These are phyloP conservation scores for Botia kubotai DNA, from an alignment of 2,797 vertebrate species.

Conservation along the genomic window DNA sequence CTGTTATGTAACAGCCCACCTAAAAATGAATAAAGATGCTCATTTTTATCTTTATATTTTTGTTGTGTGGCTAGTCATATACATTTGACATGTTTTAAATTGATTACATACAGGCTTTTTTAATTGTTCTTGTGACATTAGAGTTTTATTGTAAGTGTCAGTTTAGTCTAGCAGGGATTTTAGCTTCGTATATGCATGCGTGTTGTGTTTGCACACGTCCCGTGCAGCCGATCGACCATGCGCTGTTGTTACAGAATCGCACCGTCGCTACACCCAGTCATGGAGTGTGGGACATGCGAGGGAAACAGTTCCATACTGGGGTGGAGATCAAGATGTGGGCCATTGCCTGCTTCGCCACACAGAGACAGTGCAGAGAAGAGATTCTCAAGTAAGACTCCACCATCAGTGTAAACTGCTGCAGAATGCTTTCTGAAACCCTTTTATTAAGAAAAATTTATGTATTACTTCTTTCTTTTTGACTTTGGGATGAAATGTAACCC, in stretches of 20 bases:
- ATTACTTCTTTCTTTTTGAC: too few species aligned
- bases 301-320: slow-evolving; percentile 97
- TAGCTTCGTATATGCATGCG: slow-evolving; percentile 33
- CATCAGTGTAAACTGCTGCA: not conserved
- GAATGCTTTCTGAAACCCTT: too few species aligned
- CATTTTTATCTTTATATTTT: not conserved
- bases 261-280: slow-evolving; percentile 98
- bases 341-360: slow-evolving; percentile 97
- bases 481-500: too few species aligned
- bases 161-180: slow-evolving; percentile 40
- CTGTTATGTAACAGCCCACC: not conserved
- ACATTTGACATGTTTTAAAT: not conserved
- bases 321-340: slow-evolving; percentile 99
- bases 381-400: slow-evolving; percentile 89
- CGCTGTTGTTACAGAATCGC: slow-evolving; percentile 86
- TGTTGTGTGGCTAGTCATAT: not conserved
- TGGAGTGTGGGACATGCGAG: slow-evolving; percentile 98
- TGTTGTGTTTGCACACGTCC: slow-evolving; percentile 51
- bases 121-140: not conserved
- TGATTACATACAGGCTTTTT: not conserved
- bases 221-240: slow-evolving; percentile 61
- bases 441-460: too few species aligned
- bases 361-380: slow-evolving; percentile 97
- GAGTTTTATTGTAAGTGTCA: slow-evolving; percentile 34
- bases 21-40: not conserved